These are phyloP conservation scores for Bactericera cockerelli DNA, from an alignment of 1,140 invertebrate genomes.

Conservation along the genomic window DNA sequence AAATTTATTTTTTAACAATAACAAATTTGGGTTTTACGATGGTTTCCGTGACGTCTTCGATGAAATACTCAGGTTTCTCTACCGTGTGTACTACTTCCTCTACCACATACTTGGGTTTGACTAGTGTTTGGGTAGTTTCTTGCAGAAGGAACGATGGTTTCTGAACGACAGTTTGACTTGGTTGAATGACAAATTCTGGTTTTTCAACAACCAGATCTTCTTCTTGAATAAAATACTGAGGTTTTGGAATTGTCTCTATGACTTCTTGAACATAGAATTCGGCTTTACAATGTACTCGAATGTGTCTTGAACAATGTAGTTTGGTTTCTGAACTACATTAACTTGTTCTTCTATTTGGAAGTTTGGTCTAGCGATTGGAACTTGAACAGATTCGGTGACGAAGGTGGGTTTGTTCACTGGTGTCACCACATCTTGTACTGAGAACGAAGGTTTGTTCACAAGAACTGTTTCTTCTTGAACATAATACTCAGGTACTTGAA, in stretches of 20 bases:
- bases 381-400: neutral
- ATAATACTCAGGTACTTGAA: neutral
- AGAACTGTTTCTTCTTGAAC: neutral
- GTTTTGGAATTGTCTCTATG: neutral
- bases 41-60: neutral
- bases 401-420: neutral
- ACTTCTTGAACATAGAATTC: constrained; percentile 2
- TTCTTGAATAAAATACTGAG: neutral
- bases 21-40: constrained; percentile 7
- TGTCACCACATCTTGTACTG: neutral
- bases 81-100: neutral
- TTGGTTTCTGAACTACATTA: neutral
- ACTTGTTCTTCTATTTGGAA: constrained; percentile 6
- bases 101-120: neutral
- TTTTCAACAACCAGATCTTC: neutral
- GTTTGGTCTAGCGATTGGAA: neutral
- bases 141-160: constrained; percentile 1
- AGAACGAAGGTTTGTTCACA: neutral
- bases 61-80: neutral
- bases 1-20: no score
- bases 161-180: neutral
- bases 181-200: neutral
- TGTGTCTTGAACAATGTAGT: neutral
- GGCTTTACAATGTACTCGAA: constrained; percentile 1
- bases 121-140: neutral